These are phyloP conservation scores for Muricea muricata DNA, from an alignment of 92 coral and sea anemone species.

Conservation along the genomic window DNA sequence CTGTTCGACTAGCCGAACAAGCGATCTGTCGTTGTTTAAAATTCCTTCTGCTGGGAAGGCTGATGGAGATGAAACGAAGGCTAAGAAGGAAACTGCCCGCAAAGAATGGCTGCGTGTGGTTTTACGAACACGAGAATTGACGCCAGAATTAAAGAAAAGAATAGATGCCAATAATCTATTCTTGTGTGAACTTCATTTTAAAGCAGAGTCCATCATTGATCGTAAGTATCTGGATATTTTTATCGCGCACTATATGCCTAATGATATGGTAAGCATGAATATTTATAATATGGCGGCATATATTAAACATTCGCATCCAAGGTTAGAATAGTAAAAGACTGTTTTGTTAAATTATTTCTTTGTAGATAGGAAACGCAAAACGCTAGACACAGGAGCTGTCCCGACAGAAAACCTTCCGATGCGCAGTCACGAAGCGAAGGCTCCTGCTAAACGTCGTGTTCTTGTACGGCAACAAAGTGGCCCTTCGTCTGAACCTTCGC, in stretches of 20 bases:
- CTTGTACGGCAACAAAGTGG: constrained; percentile 14
- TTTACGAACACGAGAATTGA: background rate
- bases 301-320: background rate
- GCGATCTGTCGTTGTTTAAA: constrained; percentile 30
- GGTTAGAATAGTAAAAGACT: background rate
- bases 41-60: background rate
- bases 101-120: constrained; percentile 35
- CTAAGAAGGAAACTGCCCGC: background rate
- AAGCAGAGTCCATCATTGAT: constrained; percentile 16
- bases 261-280: background rate
- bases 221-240: constrained; percentile 2
- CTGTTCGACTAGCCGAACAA: constrained; percentile 22
- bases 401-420: constrained; percentile 5
- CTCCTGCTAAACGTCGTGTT: background rate
- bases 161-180: constrained; percentile 2
- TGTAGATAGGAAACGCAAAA: background rate
- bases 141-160: constrained; percentile 23
- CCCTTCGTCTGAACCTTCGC: background rate
- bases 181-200: constrained; percentile 26
- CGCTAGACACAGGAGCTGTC: background rate
- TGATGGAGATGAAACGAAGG: constrained; percentile 11
- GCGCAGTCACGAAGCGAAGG: background rate
- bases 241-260: background rate
- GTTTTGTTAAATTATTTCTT: background rate
- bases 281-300: background rate